These are phyloP conservation scores for Macrophya alboannulata DNA, from an alignment of 2,888 invertebrate genomes.

Conservation along the genomic window DNA sequence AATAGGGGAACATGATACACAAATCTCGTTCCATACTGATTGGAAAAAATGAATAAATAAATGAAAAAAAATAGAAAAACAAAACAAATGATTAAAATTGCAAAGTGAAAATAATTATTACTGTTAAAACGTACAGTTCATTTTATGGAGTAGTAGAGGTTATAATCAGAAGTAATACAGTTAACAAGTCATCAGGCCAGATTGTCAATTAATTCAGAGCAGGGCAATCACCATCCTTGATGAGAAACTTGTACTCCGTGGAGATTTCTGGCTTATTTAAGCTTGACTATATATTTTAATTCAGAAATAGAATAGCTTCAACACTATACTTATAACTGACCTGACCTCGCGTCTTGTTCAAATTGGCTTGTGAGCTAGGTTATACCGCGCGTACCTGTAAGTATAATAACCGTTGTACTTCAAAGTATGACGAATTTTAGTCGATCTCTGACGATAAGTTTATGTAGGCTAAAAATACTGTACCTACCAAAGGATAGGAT, in stretches of 20 bases:
- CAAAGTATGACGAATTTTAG: not conserved
- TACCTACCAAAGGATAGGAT: not conserved
- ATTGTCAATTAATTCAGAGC: conserved; percentile 55
- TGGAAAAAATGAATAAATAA: too few species aligned
- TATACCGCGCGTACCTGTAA: not conserved
- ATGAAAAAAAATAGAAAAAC: not conserved
- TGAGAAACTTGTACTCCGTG: conserved; percentile 20
- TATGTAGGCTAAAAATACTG: not conserved
- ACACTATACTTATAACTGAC: not conserved
- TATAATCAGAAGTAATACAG: conserved; percentile 8
- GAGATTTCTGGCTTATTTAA: not conserved
- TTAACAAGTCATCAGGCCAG: conserved; percentile 50
- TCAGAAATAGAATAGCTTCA: conserved; percentile 13
- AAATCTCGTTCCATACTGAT: too few species aligned
- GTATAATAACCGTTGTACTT: not conserved
- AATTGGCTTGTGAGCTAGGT: not conserved
- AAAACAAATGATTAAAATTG: not conserved
- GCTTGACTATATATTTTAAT: conserved; percentile 9
- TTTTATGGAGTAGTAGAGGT: not conserved
- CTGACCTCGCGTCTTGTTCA: not conserved
- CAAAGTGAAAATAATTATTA: conserved; percentile 4
- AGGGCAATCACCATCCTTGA: conserved; percentile 44
- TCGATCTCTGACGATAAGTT: not conserved
- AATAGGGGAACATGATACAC: not conserved
- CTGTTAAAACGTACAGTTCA: not conserved